A percentile compares a stretch with the other conserved stretches of the same genome.
Evolutionary conservation across 2,797 vertebrate species (phyloP).

Genomic region (Nyctalus aviator): DNA sequence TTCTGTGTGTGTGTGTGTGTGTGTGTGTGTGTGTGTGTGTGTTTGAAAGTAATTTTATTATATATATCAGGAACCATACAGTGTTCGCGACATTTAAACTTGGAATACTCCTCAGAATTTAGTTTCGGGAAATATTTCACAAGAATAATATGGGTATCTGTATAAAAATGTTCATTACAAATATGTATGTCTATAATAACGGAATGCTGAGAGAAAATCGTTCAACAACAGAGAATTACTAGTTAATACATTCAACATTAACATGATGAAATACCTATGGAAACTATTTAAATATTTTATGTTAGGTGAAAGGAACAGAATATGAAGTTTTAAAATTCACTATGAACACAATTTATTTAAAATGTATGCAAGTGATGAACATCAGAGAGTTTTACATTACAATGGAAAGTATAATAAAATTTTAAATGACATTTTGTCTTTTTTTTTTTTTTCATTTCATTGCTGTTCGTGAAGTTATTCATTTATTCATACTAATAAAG

Average conservation of each 20-base stretch:
- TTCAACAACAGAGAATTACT: not conserved
- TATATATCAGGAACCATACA: not conserved
- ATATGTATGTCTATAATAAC: not conserved
- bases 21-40: too few species aligned
- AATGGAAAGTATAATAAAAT: not conserved
- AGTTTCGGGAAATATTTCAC: conserved; percentile 43
- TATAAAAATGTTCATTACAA: conserved; percentile 36
- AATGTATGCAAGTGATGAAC: not conserved
- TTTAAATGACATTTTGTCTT: not conserved
- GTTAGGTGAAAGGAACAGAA: conserved; percentile 27
- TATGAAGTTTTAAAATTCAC: conserved; percentile 36
- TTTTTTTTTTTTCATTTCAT: not conserved
- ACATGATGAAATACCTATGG: not conserved
- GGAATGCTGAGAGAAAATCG: conserved; percentile 26
- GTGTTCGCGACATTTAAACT: not conserved
- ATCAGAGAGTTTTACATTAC: not conserved
- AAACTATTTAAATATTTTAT: conserved; percentile 39
- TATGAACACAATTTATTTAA: conserved; percentile 22
- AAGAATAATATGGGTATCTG: not conserved
- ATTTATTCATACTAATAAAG: not conserved
- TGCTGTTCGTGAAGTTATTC: not conserved
- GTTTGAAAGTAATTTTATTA: conserved; percentile 11
- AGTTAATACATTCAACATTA: conserved; percentile 9
- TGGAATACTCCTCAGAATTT: not conserved
- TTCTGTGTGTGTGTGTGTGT: too few species aligned